Percentiles rank a stretch among this genome's conserved stretches.
phyloP scores from a whole-genome alignment of 2,113 vertebrate genomes.

The Ondatra zibethicus region DNA sequence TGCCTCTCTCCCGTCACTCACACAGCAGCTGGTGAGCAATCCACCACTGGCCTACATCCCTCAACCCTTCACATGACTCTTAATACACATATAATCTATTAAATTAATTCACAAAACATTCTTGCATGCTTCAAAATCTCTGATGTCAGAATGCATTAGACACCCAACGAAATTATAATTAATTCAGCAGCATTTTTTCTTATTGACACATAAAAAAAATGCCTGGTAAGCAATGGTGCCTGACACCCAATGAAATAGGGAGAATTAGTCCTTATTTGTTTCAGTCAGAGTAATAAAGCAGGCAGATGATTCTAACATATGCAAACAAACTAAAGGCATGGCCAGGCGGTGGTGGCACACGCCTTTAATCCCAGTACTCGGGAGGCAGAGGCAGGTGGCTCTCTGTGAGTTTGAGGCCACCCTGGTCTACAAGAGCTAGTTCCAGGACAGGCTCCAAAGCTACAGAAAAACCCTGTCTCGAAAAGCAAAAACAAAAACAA shows the following conservation, averaged over 20 bases:
- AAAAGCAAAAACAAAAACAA: too few species aligned
- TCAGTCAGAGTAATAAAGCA: constrained; percentile 10
- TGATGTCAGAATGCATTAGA: neutral
- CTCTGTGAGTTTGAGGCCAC: too few species aligned
- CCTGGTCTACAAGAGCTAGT: too few species aligned
- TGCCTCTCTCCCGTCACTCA: neutral
- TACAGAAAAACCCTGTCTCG: too few species aligned
- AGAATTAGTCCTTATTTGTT: neutral
- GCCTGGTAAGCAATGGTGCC: neutral
- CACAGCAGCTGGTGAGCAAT: neutral
- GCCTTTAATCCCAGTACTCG: too few species aligned
- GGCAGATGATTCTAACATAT: neutral
- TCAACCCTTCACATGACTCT: neutral
- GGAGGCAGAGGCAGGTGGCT: too few species aligned
- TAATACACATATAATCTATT: neutral
- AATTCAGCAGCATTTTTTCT: constrained; percentile 5
- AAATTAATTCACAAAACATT: neutral
- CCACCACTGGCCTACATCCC: too few species aligned
- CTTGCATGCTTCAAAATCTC: constrained; percentile 3
- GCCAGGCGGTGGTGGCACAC: too few species aligned
- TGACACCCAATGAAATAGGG: neutral
- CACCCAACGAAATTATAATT: constrained; percentile 2
- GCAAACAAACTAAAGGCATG: neutral
- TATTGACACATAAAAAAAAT: constrained; percentile 13
- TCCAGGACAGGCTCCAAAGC: too few species aligned